These are phyloP conservation scores for Pteropus rufus DNA, from an alignment of 2,797 vertebrate genomes.

Conservation along the genomic window DNA sequence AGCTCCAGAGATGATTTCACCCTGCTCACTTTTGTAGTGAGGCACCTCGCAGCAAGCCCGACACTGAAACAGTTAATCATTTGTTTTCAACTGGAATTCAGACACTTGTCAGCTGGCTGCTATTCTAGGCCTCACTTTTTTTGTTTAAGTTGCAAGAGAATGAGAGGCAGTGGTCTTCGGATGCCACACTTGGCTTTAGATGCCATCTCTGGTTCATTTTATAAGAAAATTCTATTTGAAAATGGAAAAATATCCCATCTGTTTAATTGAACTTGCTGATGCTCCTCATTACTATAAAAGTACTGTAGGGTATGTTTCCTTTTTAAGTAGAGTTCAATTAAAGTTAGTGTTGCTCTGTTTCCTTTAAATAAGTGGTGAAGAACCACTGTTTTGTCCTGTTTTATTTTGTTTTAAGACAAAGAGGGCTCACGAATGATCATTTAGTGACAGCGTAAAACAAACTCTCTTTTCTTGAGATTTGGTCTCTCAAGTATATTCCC, in stretches of 20 bases:
- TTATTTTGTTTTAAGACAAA: not conserved
- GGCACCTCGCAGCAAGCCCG: not conserved
- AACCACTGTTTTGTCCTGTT: not conserved
- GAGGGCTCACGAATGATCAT: not conserved
- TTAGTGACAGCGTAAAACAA: slow-evolving; percentile 9
- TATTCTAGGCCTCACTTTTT: not conserved
- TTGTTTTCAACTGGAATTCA: not conserved
- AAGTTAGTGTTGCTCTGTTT: not conserved
- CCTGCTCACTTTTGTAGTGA: not conserved
- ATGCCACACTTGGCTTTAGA: not conserved
- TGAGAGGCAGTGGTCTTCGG: not conserved
- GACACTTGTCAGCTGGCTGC: not conserved
- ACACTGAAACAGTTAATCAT: not conserved
- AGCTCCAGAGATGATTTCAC: not conserved
- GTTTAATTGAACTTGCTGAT: not conserved
- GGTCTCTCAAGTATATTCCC: not conserved
- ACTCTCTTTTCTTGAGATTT: slow-evolving; percentile 4
- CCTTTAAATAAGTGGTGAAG: not conserved
- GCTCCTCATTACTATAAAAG: not conserved
- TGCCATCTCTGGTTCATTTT: not conserved
- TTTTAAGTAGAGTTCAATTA: not conserved
- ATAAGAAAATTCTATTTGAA: not conserved
- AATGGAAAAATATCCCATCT: not conserved
- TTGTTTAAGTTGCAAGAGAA: not conserved
- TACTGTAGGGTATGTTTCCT: not conserved